phyloP scores from a whole-genome alignment of 2,888 invertebrate species.

The Apodemia duryi region DNA sequence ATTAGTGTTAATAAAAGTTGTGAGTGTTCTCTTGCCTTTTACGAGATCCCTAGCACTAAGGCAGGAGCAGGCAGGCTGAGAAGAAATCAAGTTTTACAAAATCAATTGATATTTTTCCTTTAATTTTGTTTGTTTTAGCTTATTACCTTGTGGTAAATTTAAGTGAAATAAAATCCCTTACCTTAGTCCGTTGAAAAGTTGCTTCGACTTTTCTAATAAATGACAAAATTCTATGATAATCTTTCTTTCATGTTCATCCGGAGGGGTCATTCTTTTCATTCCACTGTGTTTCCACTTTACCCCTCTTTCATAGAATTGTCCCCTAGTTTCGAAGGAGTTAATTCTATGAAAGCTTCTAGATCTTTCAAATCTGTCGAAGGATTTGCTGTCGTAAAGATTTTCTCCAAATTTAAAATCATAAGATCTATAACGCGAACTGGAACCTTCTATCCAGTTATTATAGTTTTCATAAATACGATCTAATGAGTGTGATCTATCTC shows the following conservation, averaged over 20 bases:
- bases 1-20: no score
- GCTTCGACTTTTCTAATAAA: conserved; percentile 97
- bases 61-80: no score
- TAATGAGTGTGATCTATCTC: neutral
- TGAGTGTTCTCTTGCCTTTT: no score
- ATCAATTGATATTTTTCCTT: no score
- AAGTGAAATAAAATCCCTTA: conserved; percentile 44
- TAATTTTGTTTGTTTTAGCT: no score
- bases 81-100: no score
- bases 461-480: neutral
- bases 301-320: neutral
- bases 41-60: no score
- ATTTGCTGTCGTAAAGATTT: neutral
- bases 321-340: neutral
- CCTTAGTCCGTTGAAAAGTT: conserved; percentile 97
- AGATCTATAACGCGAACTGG: neutral
- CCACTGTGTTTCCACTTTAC: neutral
- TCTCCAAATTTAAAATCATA: neutral
- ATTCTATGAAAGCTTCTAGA: neutral
- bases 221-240: conserved; percentile 97
- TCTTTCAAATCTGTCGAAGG: neutral
- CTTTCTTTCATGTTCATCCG: conserved; percentile 90
- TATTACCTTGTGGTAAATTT: no score
- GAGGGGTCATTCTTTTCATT: conserved; percentile 34
- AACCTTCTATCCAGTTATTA: no score